Percentiles rank a stretch among this genome's conserved stretches.
Conservation (phyloP, 1,140 invertebrate genomes). For the Ceratoteleas bidentatus region DNA sequence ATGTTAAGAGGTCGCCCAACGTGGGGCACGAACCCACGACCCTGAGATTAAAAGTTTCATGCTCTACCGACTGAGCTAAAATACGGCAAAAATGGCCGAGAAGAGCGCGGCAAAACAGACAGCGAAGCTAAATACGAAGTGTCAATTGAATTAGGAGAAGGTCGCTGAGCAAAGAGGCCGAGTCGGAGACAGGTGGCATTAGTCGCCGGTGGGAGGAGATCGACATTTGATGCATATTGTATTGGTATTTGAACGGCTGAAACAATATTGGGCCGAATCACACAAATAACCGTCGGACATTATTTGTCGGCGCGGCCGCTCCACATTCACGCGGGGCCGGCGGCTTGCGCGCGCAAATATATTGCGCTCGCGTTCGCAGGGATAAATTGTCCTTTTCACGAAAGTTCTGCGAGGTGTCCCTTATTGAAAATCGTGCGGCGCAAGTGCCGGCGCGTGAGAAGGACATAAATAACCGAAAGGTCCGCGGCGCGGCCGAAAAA, state of each 20-base stretch:
- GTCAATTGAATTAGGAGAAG: constrained; percentile 54
- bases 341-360: constrained; percentile 59
- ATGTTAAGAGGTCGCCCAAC: constrained; percentile 85
- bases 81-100: no score
- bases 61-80: constrained; percentile 95
- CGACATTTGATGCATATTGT: constrained; percentile 65
- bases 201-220: constrained; percentile 15
- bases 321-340: constrained; percentile 54
- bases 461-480: constrained; percentile 67
- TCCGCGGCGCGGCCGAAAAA: constrained; percentile 56
- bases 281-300: constrained; percentile 64
- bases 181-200: constrained; percentile 38
- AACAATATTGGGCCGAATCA: constrained; percentile 62
- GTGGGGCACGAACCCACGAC: constrained; percentile 95
- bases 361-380: constrained; percentile 60
- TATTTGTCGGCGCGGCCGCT: constrained; percentile 63
- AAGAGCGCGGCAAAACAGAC: constrained; percentile 3
- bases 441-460: constrained; percentile 60
- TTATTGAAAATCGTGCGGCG: constrained; percentile 67
- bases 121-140: constrained; percentile 12
- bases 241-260: constrained; percentile 60
- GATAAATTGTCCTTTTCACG: constrained; percentile 68
- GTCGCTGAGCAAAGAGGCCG: constrained; percentile 40
- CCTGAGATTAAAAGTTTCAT: constrained; percentile 96
- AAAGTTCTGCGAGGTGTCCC: constrained; percentile 65